Evolutionary conservation across 2,113 vertebrate species (phyloP).

Genomic region (Colistium nudipinnis): DNA sequence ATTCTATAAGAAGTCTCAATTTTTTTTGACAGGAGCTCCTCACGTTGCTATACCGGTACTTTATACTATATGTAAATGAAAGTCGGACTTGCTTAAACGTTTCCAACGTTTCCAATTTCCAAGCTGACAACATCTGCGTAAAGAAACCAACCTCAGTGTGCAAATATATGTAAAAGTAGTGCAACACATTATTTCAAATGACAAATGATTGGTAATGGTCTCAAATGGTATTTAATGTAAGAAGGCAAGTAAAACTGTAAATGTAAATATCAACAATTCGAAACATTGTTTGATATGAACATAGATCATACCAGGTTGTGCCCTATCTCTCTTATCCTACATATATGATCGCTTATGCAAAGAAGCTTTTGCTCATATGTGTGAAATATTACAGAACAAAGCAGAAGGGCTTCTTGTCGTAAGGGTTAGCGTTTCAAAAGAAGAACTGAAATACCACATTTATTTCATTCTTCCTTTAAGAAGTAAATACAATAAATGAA

Average conservation of each 20-base stretch:
- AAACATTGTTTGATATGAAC: background rate
- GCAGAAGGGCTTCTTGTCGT: too few species aligned
- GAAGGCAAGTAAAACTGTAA: background rate
- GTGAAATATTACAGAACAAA: too few species aligned
- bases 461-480: too few species aligned
- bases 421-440: too few species aligned
- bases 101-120: too few species aligned
- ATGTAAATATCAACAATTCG: background rate
- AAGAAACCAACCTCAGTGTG: conserved; percentile 7
- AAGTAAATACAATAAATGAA: too few species aligned
- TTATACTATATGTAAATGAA: conserved; percentile 7
- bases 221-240: too few species aligned
- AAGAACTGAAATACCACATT: too few species aligned
- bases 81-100: background rate
- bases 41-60: background rate
- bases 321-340: background rate
- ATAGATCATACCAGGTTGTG: background rate
- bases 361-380: background rate
- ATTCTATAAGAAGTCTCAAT: conserved; percentile 37
- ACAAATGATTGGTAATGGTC: too few species aligned
- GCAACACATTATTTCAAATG: too few species aligned
- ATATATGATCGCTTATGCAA: background rate
- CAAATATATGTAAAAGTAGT: background rate
- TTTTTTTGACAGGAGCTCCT: conserved; percentile 5
- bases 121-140: too few species aligned